Conservation (phyloP, 2,797 vertebrate species). For the Danio aesculapii region DNA sequence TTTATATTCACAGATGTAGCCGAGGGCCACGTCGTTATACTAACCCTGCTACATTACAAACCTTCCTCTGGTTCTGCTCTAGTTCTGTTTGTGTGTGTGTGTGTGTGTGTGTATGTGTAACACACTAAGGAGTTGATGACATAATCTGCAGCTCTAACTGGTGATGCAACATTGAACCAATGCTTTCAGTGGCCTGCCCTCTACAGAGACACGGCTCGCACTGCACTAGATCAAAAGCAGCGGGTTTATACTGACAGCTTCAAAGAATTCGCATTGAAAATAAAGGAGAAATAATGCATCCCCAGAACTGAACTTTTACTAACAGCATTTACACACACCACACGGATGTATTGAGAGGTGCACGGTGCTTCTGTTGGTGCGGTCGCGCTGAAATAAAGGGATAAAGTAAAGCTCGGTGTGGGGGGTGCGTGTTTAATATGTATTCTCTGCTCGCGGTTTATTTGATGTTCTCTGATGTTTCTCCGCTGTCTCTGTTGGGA, state of each 20-base stretch:
- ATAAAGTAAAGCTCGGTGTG: background rate
- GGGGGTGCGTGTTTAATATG: constrained; percentile 6
- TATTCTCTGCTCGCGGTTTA: constrained; percentile 11
- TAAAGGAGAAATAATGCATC: constrained; percentile 18
- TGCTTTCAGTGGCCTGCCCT: constrained; percentile 80
- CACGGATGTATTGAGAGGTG: background rate
- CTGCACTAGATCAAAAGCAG: constrained; percentile 79
- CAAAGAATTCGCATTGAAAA: constrained; percentile 50
- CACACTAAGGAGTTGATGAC: constrained; percentile 77
- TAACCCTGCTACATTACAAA: constrained; percentile 4
- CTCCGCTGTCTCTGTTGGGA: constrained; percentile 11
- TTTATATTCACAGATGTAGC: constrained; percentile 35
- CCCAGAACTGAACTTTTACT: background rate
- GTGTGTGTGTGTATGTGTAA: constrained; percentile 47
- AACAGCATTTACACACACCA: background rate
- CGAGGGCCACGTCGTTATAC: constrained; percentile 16
- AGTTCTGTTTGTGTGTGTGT: constrained; percentile 6
- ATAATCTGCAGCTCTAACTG: constrained; percentile 81
- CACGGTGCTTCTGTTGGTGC: background rate
- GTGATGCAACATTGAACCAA: constrained; percentile 85
- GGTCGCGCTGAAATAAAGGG: background rate
- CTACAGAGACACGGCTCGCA: constrained; percentile 76
- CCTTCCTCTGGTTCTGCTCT: constrained; percentile 28
- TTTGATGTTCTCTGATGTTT: constrained; percentile 39
- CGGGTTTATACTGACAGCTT: constrained; percentile 59